These are phyloP conservation scores for Mimas tiliae DNA, from an alignment of 2,888 invertebrate genomes.

Conservation along the genomic window DNA sequence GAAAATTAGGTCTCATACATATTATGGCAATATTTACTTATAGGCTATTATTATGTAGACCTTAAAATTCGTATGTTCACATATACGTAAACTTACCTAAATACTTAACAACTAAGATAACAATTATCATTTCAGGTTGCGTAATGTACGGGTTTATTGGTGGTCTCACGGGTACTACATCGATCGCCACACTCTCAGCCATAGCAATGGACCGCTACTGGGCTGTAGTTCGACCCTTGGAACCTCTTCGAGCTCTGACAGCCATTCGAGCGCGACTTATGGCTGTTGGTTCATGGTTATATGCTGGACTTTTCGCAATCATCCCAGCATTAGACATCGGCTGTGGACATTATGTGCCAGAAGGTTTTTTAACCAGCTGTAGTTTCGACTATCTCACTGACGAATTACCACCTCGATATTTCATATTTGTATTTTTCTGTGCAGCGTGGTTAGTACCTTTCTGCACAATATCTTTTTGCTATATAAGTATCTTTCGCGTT, in stretches of 20 bases:
- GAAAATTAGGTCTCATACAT: too few relatives aligned
- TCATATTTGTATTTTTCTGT: slow-evolving; percentile 90
- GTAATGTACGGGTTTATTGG: slow-evolving; percentile 92
- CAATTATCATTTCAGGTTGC: slow-evolving; percentile 85
- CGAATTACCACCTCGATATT: slow-evolving; percentile 85
- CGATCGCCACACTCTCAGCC: slow-evolving; percentile 91
- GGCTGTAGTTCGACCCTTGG: slow-evolving; percentile 91
- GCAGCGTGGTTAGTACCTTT: slow-evolving; percentile 92
- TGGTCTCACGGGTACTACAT: slow-evolving; percentile 91
- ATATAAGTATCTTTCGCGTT: slow-evolving; percentile 88
- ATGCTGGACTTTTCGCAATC: slow-evolving; percentile 88
- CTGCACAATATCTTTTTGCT: slow-evolving; percentile 88
- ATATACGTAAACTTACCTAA: not conserved
- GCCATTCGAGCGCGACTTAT: slow-evolving; percentile 86
- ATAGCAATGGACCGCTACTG: slow-evolving; percentile 93
- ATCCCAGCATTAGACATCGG: slow-evolving; percentile 89
- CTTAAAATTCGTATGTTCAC: too few relatives aligned
- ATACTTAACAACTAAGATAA: slow-evolving; percentile 14
- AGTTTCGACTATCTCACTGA: slow-evolving; percentile 93
- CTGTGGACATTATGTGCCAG: slow-evolving; percentile 91
- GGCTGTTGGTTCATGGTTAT: slow-evolving; percentile 89
- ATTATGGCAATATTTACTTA: too few relatives aligned
- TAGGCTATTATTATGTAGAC: too few relatives aligned
- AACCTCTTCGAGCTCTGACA: slow-evolving; percentile 87
- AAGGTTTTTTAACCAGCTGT: slow-evolving; percentile 93